These are phyloP conservation scores for Romanogobio albipinnatus DNA, from an alignment of 2,113 vertebrate genomes.

Conservation along the genomic window DNA sequence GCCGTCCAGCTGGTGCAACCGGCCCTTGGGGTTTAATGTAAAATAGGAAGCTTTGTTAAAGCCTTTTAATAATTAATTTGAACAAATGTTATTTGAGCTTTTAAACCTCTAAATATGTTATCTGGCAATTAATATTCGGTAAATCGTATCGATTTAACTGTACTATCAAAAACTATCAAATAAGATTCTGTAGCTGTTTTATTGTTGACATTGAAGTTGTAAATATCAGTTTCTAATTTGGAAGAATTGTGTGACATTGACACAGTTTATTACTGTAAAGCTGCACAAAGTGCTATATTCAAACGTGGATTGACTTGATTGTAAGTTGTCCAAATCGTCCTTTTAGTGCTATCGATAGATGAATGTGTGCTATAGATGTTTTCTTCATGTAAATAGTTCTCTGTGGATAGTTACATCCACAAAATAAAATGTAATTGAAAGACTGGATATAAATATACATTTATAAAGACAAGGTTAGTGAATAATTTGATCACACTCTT, in stretches of 20 bases:
- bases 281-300: not conserved
- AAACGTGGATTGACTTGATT: not conserved
- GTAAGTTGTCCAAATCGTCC: not conserved
- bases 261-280: not conserved
- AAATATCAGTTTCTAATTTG: not conserved
- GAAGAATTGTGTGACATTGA: not conserved
- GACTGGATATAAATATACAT: no score
- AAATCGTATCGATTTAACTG: not conserved
- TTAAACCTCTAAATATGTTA: not conserved
- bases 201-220: not conserved
- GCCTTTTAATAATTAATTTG: not conserved
- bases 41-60: not conserved
- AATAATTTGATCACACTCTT: not conserved
- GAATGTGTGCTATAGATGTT: not conserved
- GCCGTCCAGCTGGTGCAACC: no score
- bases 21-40: not conserved
- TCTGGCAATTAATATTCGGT: no score
- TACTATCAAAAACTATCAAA: not conserved
- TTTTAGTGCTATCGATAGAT: not conserved
- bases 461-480: not conserved
- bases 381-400: no score
- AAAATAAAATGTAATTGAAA: no score
- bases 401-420: no score
- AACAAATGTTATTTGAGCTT: not conserved
- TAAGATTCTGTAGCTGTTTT: not conserved